Conservation (phyloP, 2,888 invertebrate species). For the Phalera bucephala region DNA sequence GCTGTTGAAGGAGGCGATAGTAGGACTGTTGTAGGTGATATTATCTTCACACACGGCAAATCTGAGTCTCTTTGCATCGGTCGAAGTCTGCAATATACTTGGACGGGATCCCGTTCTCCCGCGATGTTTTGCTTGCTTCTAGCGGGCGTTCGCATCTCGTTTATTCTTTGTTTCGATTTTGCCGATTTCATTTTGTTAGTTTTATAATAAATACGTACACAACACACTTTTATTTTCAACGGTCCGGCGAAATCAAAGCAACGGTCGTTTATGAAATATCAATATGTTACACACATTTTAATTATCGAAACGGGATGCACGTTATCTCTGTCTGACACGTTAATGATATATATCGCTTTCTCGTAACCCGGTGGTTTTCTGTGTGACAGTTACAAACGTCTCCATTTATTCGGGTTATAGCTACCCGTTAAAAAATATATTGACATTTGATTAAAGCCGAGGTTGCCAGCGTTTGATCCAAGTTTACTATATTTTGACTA, state of each 20-base stretch:
- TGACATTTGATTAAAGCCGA: slow-evolving; percentile 24
- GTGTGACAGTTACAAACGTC: slow-evolving; percentile 24
- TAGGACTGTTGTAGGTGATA: slow-evolving; percentile 86
- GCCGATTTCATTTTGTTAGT: slow-evolving; percentile 68
- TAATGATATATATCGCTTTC: slow-evolving; percentile 11
- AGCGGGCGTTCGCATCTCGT: slow-evolving; percentile 72
- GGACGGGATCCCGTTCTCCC: slow-evolving; percentile 87
- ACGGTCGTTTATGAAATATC: slow-evolving; percentile 62
- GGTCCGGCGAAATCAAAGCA: slow-evolving; percentile 63
- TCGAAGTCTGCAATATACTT: slow-evolving; percentile 94
- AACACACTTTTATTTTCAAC: slow-evolving; percentile 42
- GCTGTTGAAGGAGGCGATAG: slow-evolving; percentile 86
- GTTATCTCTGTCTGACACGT: slow-evolving; percentile 30
- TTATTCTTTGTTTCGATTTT: slow-evolving; percentile 71
- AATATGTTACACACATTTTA: slow-evolving; percentile 33
- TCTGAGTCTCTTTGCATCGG: slow-evolving; percentile 88
- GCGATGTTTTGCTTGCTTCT: slow-evolving; percentile 68
- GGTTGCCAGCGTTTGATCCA: slow-evolving; percentile 11
- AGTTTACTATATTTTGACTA: slow-evolving; percentile 1
- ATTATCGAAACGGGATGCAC: slow-evolving; percentile 13
- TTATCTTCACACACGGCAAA: slow-evolving; percentile 86
- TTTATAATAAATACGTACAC: slow-evolving; percentile 34
- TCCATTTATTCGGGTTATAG: slow-evolving; percentile 36
- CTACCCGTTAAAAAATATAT: slow-evolving; percentile 23
- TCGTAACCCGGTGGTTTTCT: slow-evolving; percentile 28